Percentiles rank a stretch among this genome's conserved stretches.
phyloP scores from a whole-genome alignment of 2,797 vertebrate genomes.

The Eutrigla gurnardus region DNA sequence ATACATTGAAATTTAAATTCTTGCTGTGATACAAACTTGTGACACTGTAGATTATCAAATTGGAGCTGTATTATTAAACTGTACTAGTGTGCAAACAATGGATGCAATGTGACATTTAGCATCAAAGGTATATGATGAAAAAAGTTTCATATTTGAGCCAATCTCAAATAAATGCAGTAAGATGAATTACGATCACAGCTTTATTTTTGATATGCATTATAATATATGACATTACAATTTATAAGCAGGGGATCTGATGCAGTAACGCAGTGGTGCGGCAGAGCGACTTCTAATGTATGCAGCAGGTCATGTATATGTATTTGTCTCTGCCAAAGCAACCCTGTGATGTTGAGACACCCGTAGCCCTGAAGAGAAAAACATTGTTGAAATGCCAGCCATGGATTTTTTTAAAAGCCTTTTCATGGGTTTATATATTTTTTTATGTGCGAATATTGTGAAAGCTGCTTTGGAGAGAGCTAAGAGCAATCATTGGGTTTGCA shows the following conservation, averaged over 20 bases:
- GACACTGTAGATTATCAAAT: neutral
- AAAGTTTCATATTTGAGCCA: neutral
- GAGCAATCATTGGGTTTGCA: slow-evolving; percentile 69
- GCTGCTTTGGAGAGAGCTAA: slow-evolving; percentile 64
- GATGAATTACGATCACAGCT: neutral
- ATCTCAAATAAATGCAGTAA: neutral
- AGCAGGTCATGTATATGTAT: slow-evolving; percentile 73
- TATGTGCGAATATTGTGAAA: slow-evolving; percentile 52
- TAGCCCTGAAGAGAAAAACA: slow-evolving; percentile 71
- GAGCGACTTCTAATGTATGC: slow-evolving; percentile 62
- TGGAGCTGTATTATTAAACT: slow-evolving; percentile 25
- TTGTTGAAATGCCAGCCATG: slow-evolving; percentile 80
- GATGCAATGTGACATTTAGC: slow-evolving; percentile 10
- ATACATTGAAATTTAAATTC: slow-evolving; percentile 8
- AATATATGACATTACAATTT: slow-evolving; percentile 9
- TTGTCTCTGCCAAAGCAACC: slow-evolving; percentile 74
- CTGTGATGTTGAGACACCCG: slow-evolving; percentile 77
- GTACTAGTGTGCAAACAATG: neutral
- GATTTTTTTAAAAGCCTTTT: slow-evolving; percentile 57
- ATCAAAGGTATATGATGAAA: neutral
- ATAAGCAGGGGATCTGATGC: slow-evolving; percentile 7
- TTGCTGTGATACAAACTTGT: neutral
- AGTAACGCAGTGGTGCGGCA: slow-evolving; percentile 23
- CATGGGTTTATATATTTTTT: slow-evolving; percentile 16
- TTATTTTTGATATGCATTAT: neutral